These are phyloP conservation scores for Drosophila merina DNA, from an alignment of 2,888 invertebrate genomes.

Conservation along the genomic window DNA sequence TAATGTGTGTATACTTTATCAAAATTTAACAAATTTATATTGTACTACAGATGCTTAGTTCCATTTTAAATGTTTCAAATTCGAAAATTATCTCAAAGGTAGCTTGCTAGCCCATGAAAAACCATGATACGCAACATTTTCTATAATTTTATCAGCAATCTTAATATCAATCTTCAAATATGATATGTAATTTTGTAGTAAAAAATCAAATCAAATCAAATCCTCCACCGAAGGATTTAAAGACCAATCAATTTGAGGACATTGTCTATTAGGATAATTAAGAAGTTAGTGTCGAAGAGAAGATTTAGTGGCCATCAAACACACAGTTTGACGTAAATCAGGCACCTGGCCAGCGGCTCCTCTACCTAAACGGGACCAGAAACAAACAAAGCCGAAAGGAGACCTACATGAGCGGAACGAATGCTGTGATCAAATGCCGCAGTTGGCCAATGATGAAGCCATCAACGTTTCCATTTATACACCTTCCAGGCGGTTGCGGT, in stretches of 20 bases:
- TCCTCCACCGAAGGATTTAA: not conserved
- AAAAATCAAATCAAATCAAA: not conserved
- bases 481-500: constrained; percentile 45
- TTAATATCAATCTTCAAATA: too few species aligned
- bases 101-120: not conserved
- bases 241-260: constrained; percentile 2
- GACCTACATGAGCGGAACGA: constrained; percentile 74
- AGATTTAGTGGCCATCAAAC: constrained; percentile 29
- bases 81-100: not conserved
- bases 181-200: too few species aligned
- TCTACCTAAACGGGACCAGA: constrained; percentile 42
- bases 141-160: too few species aligned
- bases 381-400: constrained; percentile 13
- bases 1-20: not conserved
- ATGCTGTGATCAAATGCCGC: constrained; percentile 74
- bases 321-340: constrained; percentile 42
- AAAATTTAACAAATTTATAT: not conserved
- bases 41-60: not conserved
- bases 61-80: not conserved
- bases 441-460: constrained; percentile 67
- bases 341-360: constrained; percentile 30
- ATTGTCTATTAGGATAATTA: constrained; percentile 1
- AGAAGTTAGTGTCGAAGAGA: constrained; percentile 2
- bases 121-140: too few species aligned
- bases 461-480: constrained; percentile 73